Evolutionary conservation across 1,140 invertebrate genomes (phyloP), one percentile per base, ranked within the genome.

Genomic region (Helicoverpa zea): DNA sequence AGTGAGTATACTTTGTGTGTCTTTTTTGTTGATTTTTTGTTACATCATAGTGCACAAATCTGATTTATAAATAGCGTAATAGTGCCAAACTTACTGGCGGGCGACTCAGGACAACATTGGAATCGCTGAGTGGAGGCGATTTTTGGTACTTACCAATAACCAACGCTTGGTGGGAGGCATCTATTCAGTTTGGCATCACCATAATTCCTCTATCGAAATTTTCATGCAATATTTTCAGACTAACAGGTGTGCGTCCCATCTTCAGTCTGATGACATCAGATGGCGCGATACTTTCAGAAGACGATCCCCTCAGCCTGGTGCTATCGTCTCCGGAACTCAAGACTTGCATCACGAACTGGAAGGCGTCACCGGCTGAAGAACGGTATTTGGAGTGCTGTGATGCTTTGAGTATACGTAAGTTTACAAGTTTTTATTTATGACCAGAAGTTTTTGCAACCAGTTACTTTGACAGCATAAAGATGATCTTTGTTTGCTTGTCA

Each of bases 211-310:
- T n/a, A n/a, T n/a, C n/a, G n/a, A n/a, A n/a, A n/a, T n/a, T n/a
- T n/a, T n/a, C n/a, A n/a, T n/a, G n/a, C 23, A 23, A 23, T 23
- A 77, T 52, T 94, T 94, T 47, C 84, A 97, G 96, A 82, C 94
- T 97, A 84, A 96, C 97, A 85, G 96, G 96, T 12, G 93, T 96
- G 49, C 95, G 96, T 64, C 97, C 97, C 7, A 89, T 96, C 13
- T 92, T 97, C 79, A 96, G 96, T 78, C 86, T 97, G 1, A 96
- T 96, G 89, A 97, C 97, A 4, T 95, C 95, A 80, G 97, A 96
- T 87, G 97, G 97, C 3, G 97, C 96, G 11, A 95, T 97, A 18
- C 94, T 97, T 12, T 96, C 96, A 14, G 96, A 97, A 75, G 96
- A 96, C 4, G 97, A 97, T 91, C 93, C 96, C 0, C 82, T 97